These are phyloP conservation scores for Halichondria panicea DNA, from an alignment of 37 sponge, comb jelly and placozoan species.

Conservation along the genomic window DNA sequence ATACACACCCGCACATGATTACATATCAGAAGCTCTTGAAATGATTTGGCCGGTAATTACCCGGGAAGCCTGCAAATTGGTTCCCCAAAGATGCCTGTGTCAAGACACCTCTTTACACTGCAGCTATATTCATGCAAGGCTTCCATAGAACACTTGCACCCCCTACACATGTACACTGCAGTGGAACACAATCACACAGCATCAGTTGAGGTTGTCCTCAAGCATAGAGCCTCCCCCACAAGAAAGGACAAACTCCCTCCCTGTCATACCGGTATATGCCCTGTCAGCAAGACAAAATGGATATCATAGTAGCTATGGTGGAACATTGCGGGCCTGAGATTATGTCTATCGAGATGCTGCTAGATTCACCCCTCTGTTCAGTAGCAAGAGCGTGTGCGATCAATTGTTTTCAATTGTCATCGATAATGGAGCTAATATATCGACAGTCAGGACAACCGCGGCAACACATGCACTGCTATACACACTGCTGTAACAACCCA, in stretches of 20 bases:
- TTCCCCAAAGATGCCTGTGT: no score
- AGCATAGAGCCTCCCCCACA: slow-evolving; percentile 55
- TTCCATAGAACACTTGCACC: no score
- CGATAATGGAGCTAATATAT: slow-evolving; percentile 26
- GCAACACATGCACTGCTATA: slow-evolving; percentile 59
- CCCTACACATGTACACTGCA: slow-evolving; percentile 68
- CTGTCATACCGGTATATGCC: slow-evolving; percentile 64
- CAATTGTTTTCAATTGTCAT: slow-evolving; percentile 38
- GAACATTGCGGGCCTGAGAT: slow-evolving; percentile 13
- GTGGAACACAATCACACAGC: slow-evolving; percentile 59
- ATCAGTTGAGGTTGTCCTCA: slow-evolving; percentile 57
- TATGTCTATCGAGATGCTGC: slow-evolving; percentile 3
- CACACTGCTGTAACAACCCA: slow-evolving; percentile 36
- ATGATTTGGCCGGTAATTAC: no score
- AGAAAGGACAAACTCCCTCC: slow-evolving; percentile 56
- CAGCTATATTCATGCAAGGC: no score
- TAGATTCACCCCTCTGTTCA: slow-evolving; percentile 42
- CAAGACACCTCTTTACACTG: no score
- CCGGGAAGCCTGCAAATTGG: no score
- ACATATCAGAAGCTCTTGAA: no score
- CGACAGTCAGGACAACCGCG: slow-evolving; percentile 33
- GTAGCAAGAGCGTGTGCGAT: slow-evolving; percentile 5
- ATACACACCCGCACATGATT: slow-evolving; percentile 49
- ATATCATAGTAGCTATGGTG: slow-evolving; percentile 45
- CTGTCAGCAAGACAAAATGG: slow-evolving; percentile 41